Percentiles rank a stretch among this genome's conserved stretches.
These are phyloP conservation scores for Sminthopsis crassicaudata DNA, from an alignment of 2,113 vertebrate species.

Conservation along the genomic window DNA sequence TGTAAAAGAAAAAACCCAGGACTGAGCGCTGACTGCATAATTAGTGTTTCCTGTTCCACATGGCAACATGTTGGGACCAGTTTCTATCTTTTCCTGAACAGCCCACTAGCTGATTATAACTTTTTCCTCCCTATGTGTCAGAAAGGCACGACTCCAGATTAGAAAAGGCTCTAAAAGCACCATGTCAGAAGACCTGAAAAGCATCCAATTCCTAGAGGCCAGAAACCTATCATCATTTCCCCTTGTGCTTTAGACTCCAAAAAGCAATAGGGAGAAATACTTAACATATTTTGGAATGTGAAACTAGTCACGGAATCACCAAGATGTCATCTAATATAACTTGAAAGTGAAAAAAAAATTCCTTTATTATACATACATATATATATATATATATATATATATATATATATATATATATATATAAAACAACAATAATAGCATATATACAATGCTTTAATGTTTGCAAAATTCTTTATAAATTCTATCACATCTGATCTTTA, in stretches of 20 bases:
- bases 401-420: not conserved
- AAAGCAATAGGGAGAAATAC: not conserved
- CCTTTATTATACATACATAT: not conserved
- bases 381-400: not conserved
- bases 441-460: not conserved
- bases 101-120: slow-evolving; percentile 29
- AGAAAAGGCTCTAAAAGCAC: not conserved
- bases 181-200: slow-evolving; percentile 10
- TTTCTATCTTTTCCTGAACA: slow-evolving; percentile 47
- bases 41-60: not conserved
- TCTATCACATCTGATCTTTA: not conserved
- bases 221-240: not conserved
- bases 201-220: not conserved
- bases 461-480: not conserved
- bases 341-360: not conserved
- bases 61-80: not conserved
- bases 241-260: not conserved
- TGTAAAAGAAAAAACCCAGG: not conserved
- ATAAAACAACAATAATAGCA: not conserved
- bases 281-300: not conserved
- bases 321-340: not conserved
- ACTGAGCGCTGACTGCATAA: not conserved
- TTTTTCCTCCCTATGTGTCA: slow-evolving; percentile 25
- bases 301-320: not conserved
- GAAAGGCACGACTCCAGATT: slow-evolving; percentile 18